phyloP scores from a whole-genome alignment of 2,797 vertebrate species.

The Moxostoma hubbsi region DNA sequence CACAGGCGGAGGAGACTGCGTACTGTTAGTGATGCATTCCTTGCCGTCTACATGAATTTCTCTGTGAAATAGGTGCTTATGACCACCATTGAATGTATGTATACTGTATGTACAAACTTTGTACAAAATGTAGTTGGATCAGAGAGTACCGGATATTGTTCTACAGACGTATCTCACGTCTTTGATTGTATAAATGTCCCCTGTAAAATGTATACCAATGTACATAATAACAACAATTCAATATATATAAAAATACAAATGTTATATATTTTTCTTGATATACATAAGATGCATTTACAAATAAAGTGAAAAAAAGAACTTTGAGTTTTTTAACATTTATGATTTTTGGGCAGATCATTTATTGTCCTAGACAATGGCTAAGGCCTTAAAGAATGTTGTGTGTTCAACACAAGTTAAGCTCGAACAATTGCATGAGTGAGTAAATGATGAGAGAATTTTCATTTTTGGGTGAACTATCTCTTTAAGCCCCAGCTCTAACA shows the following conservation, averaged over 20 bases:
- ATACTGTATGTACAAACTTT: constrained; percentile 73
- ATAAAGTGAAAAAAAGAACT: constrained; percentile 83
- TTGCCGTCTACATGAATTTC: constrained; percentile 82
- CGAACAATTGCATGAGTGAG: too few relatives aligned
- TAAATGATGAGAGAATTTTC: too few relatives aligned
- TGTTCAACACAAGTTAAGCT: too few relatives aligned
- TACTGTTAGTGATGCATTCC: constrained; percentile 76
- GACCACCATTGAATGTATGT: constrained; percentile 97
- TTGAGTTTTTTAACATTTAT: neutral
- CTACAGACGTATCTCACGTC: constrained; percentile 71
- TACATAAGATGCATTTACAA: constrained; percentile 94
- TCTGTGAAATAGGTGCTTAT: constrained; percentile 77
- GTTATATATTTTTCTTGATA: constrained; percentile 78
- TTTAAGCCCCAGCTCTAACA: too few relatives aligned
- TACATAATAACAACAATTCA: constrained; percentile 88
- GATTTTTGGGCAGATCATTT: too few relatives aligned
- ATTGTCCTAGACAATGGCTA: too few relatives aligned
- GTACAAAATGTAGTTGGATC: constrained; percentile 83
- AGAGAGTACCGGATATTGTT: constrained; percentile 81
- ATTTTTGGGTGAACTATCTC: too few relatives aligned
- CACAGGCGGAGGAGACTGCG: neutral
- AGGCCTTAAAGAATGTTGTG: too few relatives aligned
- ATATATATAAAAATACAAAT: constrained; percentile 72
- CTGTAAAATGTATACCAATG: constrained; percentile 83
- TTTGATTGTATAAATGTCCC: constrained; percentile 84